Base-by-base conservation (phyloP, 2,888 invertebrate species). In the Dryocosmus kuriphilus region DNA sequence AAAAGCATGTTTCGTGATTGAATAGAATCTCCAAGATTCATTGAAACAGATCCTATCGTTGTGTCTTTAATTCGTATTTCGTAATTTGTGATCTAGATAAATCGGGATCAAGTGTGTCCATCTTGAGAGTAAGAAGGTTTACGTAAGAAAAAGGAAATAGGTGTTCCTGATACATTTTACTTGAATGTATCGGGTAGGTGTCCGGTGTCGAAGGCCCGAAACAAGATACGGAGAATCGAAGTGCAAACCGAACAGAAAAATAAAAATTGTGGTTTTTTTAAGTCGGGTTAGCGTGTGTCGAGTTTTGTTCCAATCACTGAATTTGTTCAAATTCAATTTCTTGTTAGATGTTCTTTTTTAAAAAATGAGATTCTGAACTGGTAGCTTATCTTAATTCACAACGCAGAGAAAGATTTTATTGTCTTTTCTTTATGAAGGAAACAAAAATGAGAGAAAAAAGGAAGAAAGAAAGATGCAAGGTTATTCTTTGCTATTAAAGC, bases 401-500 rank as follows among this genome's bases (percentile, higher is more conserved):
- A 60, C 27, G 27, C 57, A 60, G 16, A 55, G 2, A 41, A 41
- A 55, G n/a, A 60, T 27, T 27, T 60, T 6, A 60, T 60, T 60
- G 27, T 24, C n/a, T 27, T 27, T 60, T 27, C 60, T 60, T 24
- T 6, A 60, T 7, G 5, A 60, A 63, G 55, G 6, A 32, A 16
- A 65, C 27, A 74, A 61, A 77, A 75, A 74, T 19, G 35, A 38
- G 75, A 80, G 63, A 76, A 74, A 80, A 76, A 78, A 75, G 76
- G 61, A 74, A 65, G 77, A 78, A 74, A 46, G 83, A 84, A 86
- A 87, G 85, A 82, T 75, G 77, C 82, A 81, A 83, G 81, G 87
- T 88, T 89, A 88, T 90, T 89, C 89, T 90, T 90, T 88, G 87
- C 90, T 87, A 88, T 89, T 89, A 89, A 88, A 88, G 87, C 88